Percentiles rank a stretch among this genome's conserved stretches.
These are phyloP conservation scores for Tiliqua scincoides DNA, from an alignment of 2,113 vertebrate genomes.

Conservation along the genomic window DNA sequence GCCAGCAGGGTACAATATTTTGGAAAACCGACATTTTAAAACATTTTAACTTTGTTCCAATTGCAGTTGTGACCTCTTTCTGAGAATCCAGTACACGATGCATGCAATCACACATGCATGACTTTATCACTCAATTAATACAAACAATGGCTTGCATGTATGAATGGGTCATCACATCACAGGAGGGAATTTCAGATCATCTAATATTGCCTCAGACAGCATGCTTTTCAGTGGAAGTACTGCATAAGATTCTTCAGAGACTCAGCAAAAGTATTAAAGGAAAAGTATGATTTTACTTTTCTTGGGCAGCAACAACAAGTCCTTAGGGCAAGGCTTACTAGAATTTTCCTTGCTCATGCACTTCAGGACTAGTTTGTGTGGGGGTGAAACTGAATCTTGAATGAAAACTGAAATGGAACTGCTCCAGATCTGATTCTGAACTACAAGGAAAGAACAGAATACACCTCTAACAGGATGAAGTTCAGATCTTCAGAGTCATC, in stretches of 20 bases:
- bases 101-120: not conserved
- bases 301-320: too few relatives aligned
- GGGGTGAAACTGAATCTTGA: too few relatives aligned
- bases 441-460: too few relatives aligned
- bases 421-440: too few relatives aligned
- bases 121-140: not conserved
- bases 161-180: not conserved
- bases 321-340: too few relatives aligned
- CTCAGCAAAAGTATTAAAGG: too few relatives aligned
- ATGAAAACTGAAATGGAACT: too few relatives aligned
- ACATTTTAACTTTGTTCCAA: not conserved
- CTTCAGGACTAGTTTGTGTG: too few relatives aligned
- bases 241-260: too few relatives aligned
- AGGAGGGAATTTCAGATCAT: not conserved
- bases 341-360: too few relatives aligned
- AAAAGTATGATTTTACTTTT: too few relatives aligned
- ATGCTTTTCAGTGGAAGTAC: not conserved
- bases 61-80: slow-evolving; percentile 1
- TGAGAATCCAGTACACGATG: not conserved
- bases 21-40: not conserved
- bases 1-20: not conserved
- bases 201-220: not conserved
- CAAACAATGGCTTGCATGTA: not conserved
- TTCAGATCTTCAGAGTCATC: not conserved
- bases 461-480: not conserved